Evolutionary conservation across 1,140 invertebrate species (phyloP), one percentile per base, ranked within the genome.

Genomic region (Penaeus chinensis): DNA sequence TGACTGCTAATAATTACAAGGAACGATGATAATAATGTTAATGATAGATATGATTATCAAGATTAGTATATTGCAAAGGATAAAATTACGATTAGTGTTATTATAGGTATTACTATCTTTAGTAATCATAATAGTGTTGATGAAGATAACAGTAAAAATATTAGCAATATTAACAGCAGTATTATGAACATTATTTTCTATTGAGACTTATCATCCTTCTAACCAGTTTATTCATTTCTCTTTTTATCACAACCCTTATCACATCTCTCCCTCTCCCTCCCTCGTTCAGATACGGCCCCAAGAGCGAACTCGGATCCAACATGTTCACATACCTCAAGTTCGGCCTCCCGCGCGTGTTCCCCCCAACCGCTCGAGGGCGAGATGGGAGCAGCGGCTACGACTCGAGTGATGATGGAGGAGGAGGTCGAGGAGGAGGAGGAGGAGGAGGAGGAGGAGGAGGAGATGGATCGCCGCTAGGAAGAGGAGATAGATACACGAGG

Each of bases 291-390:
- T 93, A 93, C 86, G 92, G 92, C 19, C 92, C 93, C n/a, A 96
- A 97, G 94, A 96, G 95, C 63, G 95, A 96, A 0, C 92, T 97
- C 65, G 91, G 96, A 24, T 95, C 95, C 18, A 98, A 98, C 91
- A 97, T 98, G 93, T 97, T 97, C 92, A 97, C 97, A 5, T 98
- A 98, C 92, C 93, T 98, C 42, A 97, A 98, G 92, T 98, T 98
- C 91, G 97, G 97, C 4, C 92, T 98, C 74, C 97, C 97, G 0
- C 94, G 97, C 62, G 97, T 98, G 0, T 95, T 98, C 91, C 96
- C 97, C 32, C 96, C 96, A 0, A 95, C 95, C 94, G 94, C 20
- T 94, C 94, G 16, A 93, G 94, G 90, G 92, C 94, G 60, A 95
- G 94, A 54, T 7, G 94, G 88, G 24, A 95, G 95, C 90, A 95